These are phyloP conservation scores for Alosa sapidissima DNA, from an alignment of 2,797 vertebrate species.

Conservation along the genomic window DNA sequence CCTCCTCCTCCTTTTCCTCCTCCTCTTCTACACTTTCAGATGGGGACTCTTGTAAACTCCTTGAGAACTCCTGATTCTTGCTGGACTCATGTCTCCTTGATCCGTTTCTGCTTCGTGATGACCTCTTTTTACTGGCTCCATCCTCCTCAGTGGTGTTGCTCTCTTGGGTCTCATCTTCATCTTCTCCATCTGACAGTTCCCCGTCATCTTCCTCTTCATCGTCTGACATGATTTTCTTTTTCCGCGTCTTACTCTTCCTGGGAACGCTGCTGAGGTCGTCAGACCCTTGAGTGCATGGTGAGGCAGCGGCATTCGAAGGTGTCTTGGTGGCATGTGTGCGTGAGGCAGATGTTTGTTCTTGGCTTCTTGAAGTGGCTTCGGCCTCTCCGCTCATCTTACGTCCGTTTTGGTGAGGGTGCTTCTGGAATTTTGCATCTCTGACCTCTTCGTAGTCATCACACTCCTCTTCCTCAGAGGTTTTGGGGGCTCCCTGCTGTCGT, in stretches of 20 bases:
- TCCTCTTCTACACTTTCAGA: conserved; percentile 40
- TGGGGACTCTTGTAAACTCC: conserved; percentile 11
- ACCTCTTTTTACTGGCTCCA: conserved; percentile 44
- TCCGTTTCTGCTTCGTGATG: conserved; percentile 52
- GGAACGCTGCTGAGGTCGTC: conserved; percentile 61
- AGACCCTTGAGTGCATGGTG: conserved; percentile 52
- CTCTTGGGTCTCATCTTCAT: background rate
- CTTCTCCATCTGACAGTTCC: conserved; percentile 30
- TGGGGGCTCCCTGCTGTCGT: conserved; percentile 32
- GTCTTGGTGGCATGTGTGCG: conserved; percentile 44
- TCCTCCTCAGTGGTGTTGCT: conserved; percentile 19
- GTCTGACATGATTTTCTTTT: conserved; percentile 56
- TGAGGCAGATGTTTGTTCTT: conserved; percentile 67
- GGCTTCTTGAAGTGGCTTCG: conserved; percentile 64
- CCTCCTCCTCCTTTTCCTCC: conserved; percentile 62
- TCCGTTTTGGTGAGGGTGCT: conserved; percentile 73
- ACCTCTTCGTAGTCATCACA: background rate
- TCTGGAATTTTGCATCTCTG: conserved; percentile 42
- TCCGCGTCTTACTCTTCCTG: conserved; percentile 55
- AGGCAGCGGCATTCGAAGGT: conserved; percentile 45
- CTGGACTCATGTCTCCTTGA: conserved; percentile 55
- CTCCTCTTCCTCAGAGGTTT: conserved; percentile 68
- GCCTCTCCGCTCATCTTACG: conserved; percentile 57
- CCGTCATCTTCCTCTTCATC: conserved; percentile 55
- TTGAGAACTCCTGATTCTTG: background rate